Conservation (phyloP, 2,888 invertebrate genomes). For the Gymnosoma rotundatum region DNA sequence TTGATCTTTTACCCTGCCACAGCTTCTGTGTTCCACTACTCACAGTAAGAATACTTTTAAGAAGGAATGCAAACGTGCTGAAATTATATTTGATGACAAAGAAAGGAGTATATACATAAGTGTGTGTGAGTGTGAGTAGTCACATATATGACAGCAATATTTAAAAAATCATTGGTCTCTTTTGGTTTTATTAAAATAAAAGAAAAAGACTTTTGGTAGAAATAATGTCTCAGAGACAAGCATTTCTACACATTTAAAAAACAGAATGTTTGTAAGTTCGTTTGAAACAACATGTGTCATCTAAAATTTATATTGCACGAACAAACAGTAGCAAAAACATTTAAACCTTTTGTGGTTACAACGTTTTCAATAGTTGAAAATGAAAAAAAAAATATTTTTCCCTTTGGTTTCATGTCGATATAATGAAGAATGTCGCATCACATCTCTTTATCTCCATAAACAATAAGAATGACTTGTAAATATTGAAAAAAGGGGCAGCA, state of each 20-base stretch:
- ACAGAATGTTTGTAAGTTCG: slow-evolving; percentile 14
- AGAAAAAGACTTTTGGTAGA: slow-evolving; percentile 39
- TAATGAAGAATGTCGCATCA: slow-evolving; percentile 47
- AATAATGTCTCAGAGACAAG: slow-evolving; percentile 35
- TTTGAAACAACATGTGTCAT: slow-evolving; percentile 66
- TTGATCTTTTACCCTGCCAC: slow-evolving; percentile 63
- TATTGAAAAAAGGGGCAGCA: background rate
- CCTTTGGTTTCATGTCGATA: slow-evolving; percentile 30
- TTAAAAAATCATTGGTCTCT: slow-evolving; percentile 43
- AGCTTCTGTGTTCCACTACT: slow-evolving; percentile 7
- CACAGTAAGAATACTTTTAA: background rate
- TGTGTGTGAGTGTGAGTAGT: background rate
- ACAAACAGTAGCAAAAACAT: slow-evolving; percentile 69
- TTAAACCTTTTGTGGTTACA: slow-evolving; percentile 69
- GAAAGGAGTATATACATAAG: background rate
- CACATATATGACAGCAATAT: background rate
- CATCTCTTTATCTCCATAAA: slow-evolving; percentile 22
- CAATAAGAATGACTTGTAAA: slow-evolving; percentile 24
- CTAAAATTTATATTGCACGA: slow-evolving; percentile 52
- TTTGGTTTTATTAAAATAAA: slow-evolving; percentile 21
- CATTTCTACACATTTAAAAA: slow-evolving; percentile 27
- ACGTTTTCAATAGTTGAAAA: slow-evolving; percentile 36
- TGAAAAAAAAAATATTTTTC: slow-evolving; percentile 15
- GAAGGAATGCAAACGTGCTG: slow-evolving; percentile 63
- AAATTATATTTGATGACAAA: slow-evolving; percentile 35